phyloP scores from a whole-genome alignment of 2,888 invertebrate genomes.

The Athripsodes cinereus region DNA sequence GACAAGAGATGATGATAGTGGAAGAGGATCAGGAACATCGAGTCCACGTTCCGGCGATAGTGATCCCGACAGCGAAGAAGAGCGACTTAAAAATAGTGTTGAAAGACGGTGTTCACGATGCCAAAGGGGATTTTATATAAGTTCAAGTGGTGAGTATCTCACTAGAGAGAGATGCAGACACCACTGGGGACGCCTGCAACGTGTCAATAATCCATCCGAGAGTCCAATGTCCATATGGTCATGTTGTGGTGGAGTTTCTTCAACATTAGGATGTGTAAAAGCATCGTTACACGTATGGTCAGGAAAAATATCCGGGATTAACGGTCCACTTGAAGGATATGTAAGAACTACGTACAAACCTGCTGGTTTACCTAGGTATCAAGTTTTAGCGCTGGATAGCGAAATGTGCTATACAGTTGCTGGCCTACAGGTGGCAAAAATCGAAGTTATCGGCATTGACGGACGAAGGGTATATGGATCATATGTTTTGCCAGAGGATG shows the following conservation, averaged over 20 bases:
- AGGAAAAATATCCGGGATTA: slow-evolving; percentile 62
- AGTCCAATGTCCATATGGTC: slow-evolving; percentile 39
- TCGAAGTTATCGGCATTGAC: slow-evolving; percentile 74
- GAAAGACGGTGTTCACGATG: slow-evolving; percentile 68
- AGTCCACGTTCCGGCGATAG: slow-evolving; percentile 44
- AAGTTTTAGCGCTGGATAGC: slow-evolving; percentile 83
- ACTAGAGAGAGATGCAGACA: slow-evolving; percentile 71
- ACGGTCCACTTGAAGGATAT: slow-evolving; percentile 67
- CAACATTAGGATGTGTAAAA: slow-evolving; percentile 58
- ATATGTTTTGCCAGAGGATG: slow-evolving; percentile 73
- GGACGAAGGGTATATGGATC: slow-evolving; percentile 76
- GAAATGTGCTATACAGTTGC: slow-evolving; percentile 93
- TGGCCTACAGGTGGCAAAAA: slow-evolving; percentile 82
- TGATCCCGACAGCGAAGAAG: slow-evolving; percentile 47
- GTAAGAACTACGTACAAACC: slow-evolving; percentile 52
- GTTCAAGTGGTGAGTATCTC: slow-evolving; percentile 64
- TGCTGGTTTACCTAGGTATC: slow-evolving; percentile 40
- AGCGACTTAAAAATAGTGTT: slow-evolving; percentile 30
- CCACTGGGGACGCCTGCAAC: slow-evolving; percentile 82
- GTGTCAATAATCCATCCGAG: slow-evolving; percentile 27
- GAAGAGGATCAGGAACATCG: slow-evolving; percentile 50
- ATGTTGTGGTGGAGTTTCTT: slow-evolving; percentile 55
- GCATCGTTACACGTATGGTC: slow-evolving; percentile 72
- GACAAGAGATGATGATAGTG: slow-evolving; percentile 45
- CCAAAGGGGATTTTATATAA: slow-evolving; percentile 63